These are phyloP conservation scores for Sturmia bella DNA, from an alignment of 2,888 invertebrate species.

Conservation along the genomic window DNA sequence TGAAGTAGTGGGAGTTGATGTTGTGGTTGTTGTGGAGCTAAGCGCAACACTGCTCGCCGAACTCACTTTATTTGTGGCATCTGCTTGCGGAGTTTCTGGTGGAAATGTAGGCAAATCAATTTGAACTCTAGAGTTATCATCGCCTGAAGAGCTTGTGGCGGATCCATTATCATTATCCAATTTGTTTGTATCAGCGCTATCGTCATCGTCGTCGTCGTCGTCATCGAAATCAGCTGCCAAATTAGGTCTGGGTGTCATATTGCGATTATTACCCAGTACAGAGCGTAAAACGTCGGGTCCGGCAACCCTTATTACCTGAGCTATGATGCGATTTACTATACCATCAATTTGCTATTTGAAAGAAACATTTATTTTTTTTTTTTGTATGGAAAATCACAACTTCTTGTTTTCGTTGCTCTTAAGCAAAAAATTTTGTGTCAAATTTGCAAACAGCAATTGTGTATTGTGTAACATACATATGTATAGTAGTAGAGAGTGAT, in stretches of 20 bases:
- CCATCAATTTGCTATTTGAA: constrained; percentile 80
- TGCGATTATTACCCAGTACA: constrained; percentile 76
- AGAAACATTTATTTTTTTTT: constrained; percentile 44
- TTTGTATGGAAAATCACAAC: constrained; percentile 47
- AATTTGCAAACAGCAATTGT: constrained; percentile 30
- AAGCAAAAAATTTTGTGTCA: constrained; percentile 35
- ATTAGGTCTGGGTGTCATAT: constrained; percentile 76
- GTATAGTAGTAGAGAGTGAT: too few species aligned
- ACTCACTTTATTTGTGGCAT: constrained; percentile 75
- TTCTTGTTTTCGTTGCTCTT: constrained; percentile 34
- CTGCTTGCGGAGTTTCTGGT: constrained; percentile 80
- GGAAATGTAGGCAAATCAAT: constrained; percentile 86
- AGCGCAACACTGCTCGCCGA: constrained; percentile 70
- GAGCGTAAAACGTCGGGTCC: constrained; percentile 86
- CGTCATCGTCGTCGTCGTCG: constrained; percentile 82
- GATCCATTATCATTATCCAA: constrained; percentile 73
- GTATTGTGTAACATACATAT: constrained; percentile 24
- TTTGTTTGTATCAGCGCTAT: constrained; percentile 67
- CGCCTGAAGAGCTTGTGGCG: constrained; percentile 71
- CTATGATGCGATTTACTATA: constrained; percentile 81
- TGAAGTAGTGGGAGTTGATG: constrained; percentile 56
- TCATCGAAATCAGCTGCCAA: constrained; percentile 83
- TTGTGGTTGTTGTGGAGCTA: constrained; percentile 60
- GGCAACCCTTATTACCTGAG: constrained; percentile 87
- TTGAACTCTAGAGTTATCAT: constrained; percentile 83